Percentiles rank a stretch among this genome's conserved stretches.
Conservation (phyloP, 92 coral and sea anemone species). For the Blastomussa wellsi region DNA sequence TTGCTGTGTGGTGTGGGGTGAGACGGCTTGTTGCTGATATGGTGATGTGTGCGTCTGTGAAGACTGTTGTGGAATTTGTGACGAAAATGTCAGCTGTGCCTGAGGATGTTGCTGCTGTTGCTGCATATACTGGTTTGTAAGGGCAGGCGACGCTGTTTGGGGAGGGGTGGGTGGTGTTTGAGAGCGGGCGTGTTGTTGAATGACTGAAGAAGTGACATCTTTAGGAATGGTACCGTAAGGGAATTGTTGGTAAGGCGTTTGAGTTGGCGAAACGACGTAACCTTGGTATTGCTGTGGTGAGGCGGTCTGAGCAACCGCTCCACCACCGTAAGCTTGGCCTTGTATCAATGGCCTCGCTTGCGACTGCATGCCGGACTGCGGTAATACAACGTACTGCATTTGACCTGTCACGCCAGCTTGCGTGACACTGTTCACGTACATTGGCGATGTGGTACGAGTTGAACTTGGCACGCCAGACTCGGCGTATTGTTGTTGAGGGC, state of each 20-base stretch:
- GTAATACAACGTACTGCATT: conserved; percentile 88
- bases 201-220: conserved; percentile 56
- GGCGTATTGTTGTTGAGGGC: conserved; percentile 58
- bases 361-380: conserved; percentile 72
- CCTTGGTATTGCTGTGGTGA: conserved; percentile 63
- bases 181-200: conserved; percentile 76
- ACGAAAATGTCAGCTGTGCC: conserved; percentile 47
- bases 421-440: conserved; percentile 80
- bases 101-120: conserved; percentile 46
- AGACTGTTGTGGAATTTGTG: conserved; percentile 56
- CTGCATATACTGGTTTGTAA: conserved; percentile 52
- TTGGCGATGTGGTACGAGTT: conserved; percentile 69
- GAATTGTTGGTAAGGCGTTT: conserved; percentile 52
- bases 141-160: conserved; percentile 76
- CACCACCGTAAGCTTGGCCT: conserved; percentile 53
- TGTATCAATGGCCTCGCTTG: conserved; percentile 51
- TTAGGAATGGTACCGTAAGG: conserved; percentile 40
- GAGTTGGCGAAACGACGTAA: conserved; percentile 52
- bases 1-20: conserved; percentile 70
- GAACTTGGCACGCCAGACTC: conserved; percentile 73
- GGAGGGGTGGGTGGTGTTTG: conserved; percentile 99
- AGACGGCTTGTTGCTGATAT: conserved; percentile 65
- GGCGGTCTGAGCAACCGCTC: conserved; percentile 63
- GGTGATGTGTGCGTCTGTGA: conserved; percentile 65
- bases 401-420: conserved; percentile 84